Conservation (phyloP, 2,113 vertebrate genomes). For the Forbesichthys agassizii region DNA sequence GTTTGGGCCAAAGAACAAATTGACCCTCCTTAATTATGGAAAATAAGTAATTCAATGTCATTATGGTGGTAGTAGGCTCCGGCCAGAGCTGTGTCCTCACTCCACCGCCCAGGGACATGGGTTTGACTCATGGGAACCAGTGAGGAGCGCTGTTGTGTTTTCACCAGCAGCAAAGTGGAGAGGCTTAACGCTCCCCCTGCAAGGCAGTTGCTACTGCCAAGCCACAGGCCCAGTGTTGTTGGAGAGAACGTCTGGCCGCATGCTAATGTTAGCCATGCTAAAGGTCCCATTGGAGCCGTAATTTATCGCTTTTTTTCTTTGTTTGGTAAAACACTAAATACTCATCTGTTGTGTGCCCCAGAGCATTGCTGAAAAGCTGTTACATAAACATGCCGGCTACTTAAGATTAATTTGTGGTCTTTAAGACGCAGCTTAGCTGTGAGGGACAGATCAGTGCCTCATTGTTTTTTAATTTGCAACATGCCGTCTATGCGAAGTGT, state of each 20-base stretch:
- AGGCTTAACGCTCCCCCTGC: conserved; percentile 46
- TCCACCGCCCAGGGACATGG: conserved; percentile 35
- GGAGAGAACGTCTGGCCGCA: conserved; percentile 70
- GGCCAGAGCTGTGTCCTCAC: conserved; percentile 24
- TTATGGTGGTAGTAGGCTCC: conserved; percentile 54
- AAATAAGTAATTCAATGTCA: conserved; percentile 59
- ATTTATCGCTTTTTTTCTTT: conserved; percentile 63
- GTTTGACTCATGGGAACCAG: conserved; percentile 64
- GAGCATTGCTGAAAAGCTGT: conserved; percentile 62
- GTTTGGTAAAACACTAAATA: conserved; percentile 63
- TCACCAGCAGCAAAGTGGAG: conserved; percentile 27
- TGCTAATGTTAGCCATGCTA: conserved; percentile 73
- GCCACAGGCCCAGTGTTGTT: conserved; percentile 68
- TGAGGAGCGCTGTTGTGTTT: conserved; percentile 7
- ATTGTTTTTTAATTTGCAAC: conserved; percentile 49
- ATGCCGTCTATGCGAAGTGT: conserved; percentile 21
- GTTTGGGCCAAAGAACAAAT: conserved; percentile 25
- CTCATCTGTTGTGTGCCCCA: conserved; percentile 37
- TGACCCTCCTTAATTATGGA: conserved; percentile 48
- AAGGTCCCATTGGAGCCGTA: conserved; percentile 68
- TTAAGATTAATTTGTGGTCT: conserved; percentile 65
- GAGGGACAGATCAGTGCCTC: conserved; percentile 48
- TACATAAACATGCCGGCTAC: conserved; percentile 60
- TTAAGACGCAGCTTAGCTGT: conserved; percentile 50
- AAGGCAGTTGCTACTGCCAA: conserved; percentile 49